A percentile compares a stretch with the other conserved stretches of the same genome.
These are phyloP conservation scores for Drosophila prosaltans DNA, from an alignment of 1,140 invertebrate species.

Conservation along the genomic window DNA sequence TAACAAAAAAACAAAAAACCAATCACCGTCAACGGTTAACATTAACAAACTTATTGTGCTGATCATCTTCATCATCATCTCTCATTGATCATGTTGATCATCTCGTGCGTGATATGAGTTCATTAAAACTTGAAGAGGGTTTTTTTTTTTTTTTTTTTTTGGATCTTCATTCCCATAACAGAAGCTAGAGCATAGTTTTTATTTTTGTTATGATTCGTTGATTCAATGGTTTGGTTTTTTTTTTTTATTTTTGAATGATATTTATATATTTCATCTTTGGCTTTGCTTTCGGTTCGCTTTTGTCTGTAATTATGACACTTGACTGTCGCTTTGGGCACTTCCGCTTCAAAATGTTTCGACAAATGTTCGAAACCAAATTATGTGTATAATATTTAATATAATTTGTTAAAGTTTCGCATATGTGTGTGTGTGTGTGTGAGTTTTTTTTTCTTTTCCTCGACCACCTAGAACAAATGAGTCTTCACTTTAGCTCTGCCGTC, in stretches of 20 bases:
- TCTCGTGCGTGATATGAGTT: slow-evolving; percentile 44
- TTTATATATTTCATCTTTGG: slow-evolving; percentile 43
- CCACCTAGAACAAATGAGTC: slow-evolving; percentile 39
- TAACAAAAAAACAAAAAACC: not conserved
- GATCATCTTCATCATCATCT: not conserved
- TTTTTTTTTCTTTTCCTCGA: not conserved
- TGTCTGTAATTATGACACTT: slow-evolving; percentile 77
- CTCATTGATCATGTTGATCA: not conserved
- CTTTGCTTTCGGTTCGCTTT: slow-evolving; percentile 38
- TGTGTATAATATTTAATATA: slow-evolving; percentile 29
- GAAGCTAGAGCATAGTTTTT: slow-evolving; percentile 57
- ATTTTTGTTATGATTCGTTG: no score
- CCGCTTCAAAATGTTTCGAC: slow-evolving; percentile 33
- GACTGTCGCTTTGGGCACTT: slow-evolving; percentile 64
- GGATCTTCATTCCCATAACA: slow-evolving; percentile 57
- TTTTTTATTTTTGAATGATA: slow-evolving; percentile 26
- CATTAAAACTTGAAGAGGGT: slow-evolving; percentile 66
- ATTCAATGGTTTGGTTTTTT: not conserved
- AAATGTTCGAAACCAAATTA: slow-evolving; percentile 28
- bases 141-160: slow-evolving; percentile 15
- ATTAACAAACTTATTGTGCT: slow-evolving; percentile 1
- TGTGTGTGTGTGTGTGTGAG: not conserved
- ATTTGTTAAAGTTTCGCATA: slow-evolving; percentile 2
- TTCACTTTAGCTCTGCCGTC: slow-evolving; percentile 17
- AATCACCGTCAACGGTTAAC: slow-evolving; percentile 13